Evolutionary conservation across 2,888 invertebrate genomes (phyloP).

Genomic region (Philaethria dido): DNA sequence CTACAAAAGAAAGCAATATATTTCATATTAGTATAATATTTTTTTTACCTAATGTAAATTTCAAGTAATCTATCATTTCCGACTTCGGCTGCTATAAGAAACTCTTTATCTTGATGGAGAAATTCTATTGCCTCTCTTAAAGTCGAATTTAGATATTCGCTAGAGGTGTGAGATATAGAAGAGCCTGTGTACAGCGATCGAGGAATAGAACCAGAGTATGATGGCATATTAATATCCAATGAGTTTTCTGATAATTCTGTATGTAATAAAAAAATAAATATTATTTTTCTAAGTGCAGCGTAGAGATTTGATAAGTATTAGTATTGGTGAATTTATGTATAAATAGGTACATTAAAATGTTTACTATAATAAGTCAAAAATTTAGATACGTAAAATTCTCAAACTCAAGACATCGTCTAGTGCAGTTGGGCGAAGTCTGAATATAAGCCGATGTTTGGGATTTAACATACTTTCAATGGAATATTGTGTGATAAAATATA

Average conservation of each 20-base stretch:
- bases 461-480: not conserved
- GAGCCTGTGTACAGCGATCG: conserved; percentile 49
- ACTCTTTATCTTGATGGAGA: conserved; percentile 60
- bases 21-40: no score
- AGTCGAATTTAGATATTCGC: conserved; percentile 37
- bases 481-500: not conserved
- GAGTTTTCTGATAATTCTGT: conserved; percentile 61
- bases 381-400: no score
- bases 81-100: conserved; percentile 66
- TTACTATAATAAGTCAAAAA: no score
- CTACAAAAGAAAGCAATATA: no score
- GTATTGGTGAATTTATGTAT: no score
- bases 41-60: conserved; percentile 56
- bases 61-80: conserved; percentile 57
- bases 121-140: conserved; percentile 57
- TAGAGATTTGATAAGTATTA: no score
- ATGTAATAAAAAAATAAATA: conserved; percentile 32
- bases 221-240: conserved; percentile 58
- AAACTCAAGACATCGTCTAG: no score
- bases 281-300: conserved; percentile 9
- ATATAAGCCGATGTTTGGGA: no score
- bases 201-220: conserved; percentile 55
- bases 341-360: no score
- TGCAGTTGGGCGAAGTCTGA: no score
- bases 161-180: conserved; percentile 38